Conservation (phyloP, 2,113 vertebrate genomes). For the Mustela nigripes region DNA sequence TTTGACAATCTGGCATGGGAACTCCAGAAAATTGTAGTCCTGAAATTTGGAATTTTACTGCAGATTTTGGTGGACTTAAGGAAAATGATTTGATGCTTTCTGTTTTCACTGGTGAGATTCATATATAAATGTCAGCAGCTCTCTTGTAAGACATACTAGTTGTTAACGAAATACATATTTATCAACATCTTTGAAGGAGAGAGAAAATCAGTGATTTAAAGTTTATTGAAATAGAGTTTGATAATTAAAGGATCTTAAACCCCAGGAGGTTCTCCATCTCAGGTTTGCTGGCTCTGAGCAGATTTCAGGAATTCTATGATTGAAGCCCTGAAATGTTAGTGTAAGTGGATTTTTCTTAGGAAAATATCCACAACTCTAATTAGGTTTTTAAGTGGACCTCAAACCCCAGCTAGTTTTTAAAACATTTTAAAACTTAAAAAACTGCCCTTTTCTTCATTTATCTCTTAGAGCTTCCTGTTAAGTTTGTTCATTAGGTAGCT, state of each 20-base stretch:
- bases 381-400: background rate
- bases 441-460: background rate
- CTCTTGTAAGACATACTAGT: background rate
- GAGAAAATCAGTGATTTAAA: background rate
- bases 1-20: background rate
- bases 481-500: background rate
- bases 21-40: background rate
- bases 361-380: background rate
- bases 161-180: background rate
- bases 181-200: background rate
- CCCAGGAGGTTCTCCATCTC: background rate
- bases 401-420: background rate
- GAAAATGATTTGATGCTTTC: background rate
- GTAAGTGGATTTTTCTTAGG: background rate
- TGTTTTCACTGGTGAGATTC: background rate
- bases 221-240: background rate
- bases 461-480: background rate
- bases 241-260: background rate
- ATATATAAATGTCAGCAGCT: background rate
- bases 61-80: background rate
- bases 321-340: background rate
- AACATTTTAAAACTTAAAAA: background rate
- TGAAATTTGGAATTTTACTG: conserved; percentile 7
- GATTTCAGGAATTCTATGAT: background rate
- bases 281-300: background rate